These are phyloP conservation scores for Chinchilla lanigera DNA, from an alignment of 2,113 vertebrate genomes.

Conservation along the genomic window DNA sequence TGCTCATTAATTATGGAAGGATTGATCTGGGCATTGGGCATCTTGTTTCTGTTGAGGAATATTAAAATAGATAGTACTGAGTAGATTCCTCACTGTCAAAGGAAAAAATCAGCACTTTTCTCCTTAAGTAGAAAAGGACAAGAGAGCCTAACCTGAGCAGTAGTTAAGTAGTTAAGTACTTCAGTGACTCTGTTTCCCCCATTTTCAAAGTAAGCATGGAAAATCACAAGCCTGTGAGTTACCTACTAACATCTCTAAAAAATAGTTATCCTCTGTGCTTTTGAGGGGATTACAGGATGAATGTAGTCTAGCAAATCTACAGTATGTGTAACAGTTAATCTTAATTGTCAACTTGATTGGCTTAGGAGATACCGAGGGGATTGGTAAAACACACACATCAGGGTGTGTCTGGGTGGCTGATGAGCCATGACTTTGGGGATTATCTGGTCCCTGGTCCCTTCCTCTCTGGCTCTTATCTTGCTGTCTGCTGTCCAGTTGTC, in stretches of 20 bases:
- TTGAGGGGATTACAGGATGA: not conserved
- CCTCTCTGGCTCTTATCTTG: not conserved
- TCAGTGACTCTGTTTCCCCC: constrained; percentile 1
- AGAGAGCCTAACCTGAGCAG: not conserved
- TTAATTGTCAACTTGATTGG: not conserved
- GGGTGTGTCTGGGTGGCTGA: not conserved
- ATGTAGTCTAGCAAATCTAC: not conserved
- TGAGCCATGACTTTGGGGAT: not conserved
- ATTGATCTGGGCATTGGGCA: not conserved
- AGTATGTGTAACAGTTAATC: not conserved
- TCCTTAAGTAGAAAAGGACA: not conserved
- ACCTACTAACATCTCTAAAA: not conserved
- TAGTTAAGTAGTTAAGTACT: not conserved
- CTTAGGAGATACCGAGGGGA: not conserved
- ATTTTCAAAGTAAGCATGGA: not conserved
- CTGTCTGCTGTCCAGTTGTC: not conserved
- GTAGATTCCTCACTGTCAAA: not conserved
- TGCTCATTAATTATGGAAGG: not conserved
- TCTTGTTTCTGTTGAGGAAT: not conserved
- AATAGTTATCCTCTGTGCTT: not conserved
- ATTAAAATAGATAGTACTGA: not conserved
- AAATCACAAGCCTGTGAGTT: constrained; percentile 23
- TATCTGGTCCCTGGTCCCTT: not conserved
- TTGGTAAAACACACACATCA: not conserved
- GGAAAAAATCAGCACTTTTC: not conserved